Base-by-base conservation (phyloP, 2,797 vertebrate species). In the Sarcoramphus papa region DNA sequence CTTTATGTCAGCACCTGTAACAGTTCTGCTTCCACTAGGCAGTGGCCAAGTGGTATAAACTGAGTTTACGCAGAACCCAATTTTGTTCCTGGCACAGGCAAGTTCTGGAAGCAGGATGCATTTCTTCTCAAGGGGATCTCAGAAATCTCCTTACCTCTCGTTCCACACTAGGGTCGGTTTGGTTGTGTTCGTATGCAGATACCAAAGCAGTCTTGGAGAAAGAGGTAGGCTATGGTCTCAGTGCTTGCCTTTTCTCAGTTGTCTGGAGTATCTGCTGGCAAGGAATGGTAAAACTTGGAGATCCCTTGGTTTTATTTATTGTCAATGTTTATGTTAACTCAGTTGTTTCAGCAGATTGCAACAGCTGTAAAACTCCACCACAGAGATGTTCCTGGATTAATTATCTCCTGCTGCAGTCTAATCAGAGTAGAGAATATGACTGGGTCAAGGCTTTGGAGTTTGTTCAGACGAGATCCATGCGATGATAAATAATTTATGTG, bases 401-500 rank as follows among this genome's bases (percentile, higher is more conserved):
- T 91, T 91, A 64, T 80, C 48, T 96, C 60, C 67, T 80, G 21
- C 53, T 90, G 48, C 48, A 84, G 43, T 70, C 30, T 88, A 90
- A 91, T 92, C 67, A 70, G 62, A 91, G 40, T 21, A 91, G 64
- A 88, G 67, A 87, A 84, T 77, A 59, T 40, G 76, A 84, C 45
- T 81, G 59, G 60, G 79, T 93, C 72, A 90, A 93, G 69, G n/a
- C 63, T 94, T 68, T 89, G 64, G 78, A 93, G 77, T 95, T 93
- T 93, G 63, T 72, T 83, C 90, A 92, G 73, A 72, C 80, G 88
- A 93, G 51, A 95, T 92, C n/a, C 51, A 40, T 59, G 43, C 7
- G 47, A 85, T 37, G 69, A 94, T 96, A 97, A 88, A 96, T 96
- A 94, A 96, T 96, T n/a, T 80, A 96, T 92, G 48, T 81, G 23